Base-by-base conservation (phyloP, 2,113 vertebrate species). In the Rhinopomastus cyanomelas region DNA sequence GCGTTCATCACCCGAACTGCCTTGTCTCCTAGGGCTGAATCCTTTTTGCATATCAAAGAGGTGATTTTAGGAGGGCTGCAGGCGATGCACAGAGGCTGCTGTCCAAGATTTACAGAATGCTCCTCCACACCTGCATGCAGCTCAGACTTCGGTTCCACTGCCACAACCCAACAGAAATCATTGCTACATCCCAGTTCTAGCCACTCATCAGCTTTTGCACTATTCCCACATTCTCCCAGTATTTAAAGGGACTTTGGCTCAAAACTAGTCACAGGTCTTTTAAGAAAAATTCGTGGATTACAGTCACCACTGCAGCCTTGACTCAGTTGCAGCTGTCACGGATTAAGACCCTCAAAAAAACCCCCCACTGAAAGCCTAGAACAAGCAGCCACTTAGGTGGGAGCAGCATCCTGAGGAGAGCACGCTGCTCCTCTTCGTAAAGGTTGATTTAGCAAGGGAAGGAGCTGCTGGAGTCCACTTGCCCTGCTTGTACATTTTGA, bases 21-120 rank as follows among this genome's bases (percentile, higher is more conserved):
- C 83, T 62, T 3, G 80, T 60, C 77, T 90, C 16, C 12, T 62
- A 15, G 85, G 89, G 84, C 4, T 82, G 81, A 78, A 86, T 25
- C 84, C 76, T 68, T n/a, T 90, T 81, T 88, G 84, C 91, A 79
- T 88, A 88, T 85, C 75, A 81, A 94, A 90, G 91, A 20, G 48
- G 0, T 26, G 75, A 79, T 57, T 71, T 52, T 1, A 42, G 77
- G 62, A 93, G 81, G 20, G 57, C 25, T 57, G 85, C 73, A 18
- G 62, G 84, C 10, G 0, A 34, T 34, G 78, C 34, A 51, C 32
- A 69, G 67, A 84, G 64, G 55, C 88, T 72, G 77, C 55, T 39
- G 77, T 5, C 91, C 91, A 52, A 80, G 52, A 22, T 42, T 11
- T 16, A 2, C 1, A 60, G 85, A 52, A 75, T 53, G 84, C 49